These are phyloP conservation scores for Galerucella nymphaeae DNA, from an alignment of 2,888 invertebrate species.

Conservation along the genomic window DNA sequence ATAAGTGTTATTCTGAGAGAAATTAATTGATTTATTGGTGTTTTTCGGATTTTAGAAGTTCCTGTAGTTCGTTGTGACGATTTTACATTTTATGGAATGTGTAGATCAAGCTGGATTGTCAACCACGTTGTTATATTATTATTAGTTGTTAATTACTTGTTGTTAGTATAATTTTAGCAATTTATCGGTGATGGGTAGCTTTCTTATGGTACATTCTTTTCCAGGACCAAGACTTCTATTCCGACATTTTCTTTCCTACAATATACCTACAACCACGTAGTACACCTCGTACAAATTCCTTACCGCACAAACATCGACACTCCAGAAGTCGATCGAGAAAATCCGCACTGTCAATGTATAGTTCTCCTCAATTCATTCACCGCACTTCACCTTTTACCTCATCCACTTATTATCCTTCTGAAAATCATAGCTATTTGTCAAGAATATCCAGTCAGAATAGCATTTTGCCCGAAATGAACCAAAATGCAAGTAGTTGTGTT, in stretches of 20 bases:
- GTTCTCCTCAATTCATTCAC: conserved; percentile 59
- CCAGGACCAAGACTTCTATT: conserved; percentile 79
- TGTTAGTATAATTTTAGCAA: not conserved
- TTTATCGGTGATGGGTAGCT: conserved; percentile 39
- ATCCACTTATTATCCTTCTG: conserved; percentile 47
- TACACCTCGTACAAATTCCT: conserved; percentile 52
- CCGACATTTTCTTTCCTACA: conserved; percentile 76
- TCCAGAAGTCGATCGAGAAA: conserved; percentile 55
- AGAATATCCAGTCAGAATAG: conserved; percentile 57
- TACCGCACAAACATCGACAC: conserved; percentile 61
- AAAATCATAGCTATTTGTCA: conserved; percentile 51
- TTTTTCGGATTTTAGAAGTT: too few species aligned
- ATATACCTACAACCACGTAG: conserved; percentile 51
- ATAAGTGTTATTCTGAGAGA: too few species aligned
- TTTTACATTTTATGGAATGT: too few species aligned
- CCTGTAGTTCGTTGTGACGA: too few species aligned
- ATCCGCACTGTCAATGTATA: conserved; percentile 62
- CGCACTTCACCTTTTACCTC: conserved; percentile 45
- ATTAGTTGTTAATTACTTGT: not conserved
- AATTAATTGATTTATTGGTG: too few species aligned
- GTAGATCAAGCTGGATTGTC: too few species aligned
- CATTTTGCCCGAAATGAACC: conserved; percentile 56
- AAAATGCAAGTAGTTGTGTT: conserved; percentile 61
- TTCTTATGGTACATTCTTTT: conserved; percentile 63
- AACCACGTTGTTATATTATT: too few species aligned